Evolutionary conservation across 1,140 invertebrate genomes (phyloP).

Genomic region (Drosophila tristis): DNA sequence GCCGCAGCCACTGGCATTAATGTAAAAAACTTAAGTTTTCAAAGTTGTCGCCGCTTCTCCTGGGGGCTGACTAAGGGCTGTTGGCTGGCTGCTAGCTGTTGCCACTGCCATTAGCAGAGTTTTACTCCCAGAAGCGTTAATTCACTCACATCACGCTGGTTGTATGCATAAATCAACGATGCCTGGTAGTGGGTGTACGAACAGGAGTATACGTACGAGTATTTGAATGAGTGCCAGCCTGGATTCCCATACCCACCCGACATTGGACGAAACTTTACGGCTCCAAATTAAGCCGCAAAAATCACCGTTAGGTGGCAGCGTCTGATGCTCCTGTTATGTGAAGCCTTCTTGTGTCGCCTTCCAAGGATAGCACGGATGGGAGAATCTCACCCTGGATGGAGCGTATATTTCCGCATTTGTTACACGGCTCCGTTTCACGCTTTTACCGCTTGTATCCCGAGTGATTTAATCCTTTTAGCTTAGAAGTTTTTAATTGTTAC

Average conservation of each 20-base stretch:
- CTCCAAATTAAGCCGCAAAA: slow-evolving; percentile 68
- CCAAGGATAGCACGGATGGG: background rate
- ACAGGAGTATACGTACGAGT: background rate
- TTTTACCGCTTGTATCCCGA: slow-evolving; percentile 54
- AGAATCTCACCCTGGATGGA: slow-evolving; percentile 48
- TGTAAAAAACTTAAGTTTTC: slow-evolving; percentile 68
- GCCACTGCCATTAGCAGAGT: slow-evolving; percentile 72
- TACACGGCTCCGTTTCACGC: slow-evolving; percentile 29
- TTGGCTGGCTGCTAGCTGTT: slow-evolving; percentile 28
- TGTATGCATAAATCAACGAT: slow-evolving; percentile 77
- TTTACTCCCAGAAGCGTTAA: slow-evolving; percentile 67
- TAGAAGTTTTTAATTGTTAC: slow-evolving; percentile 46
- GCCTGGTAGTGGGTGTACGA: background rate
- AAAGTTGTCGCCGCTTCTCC: slow-evolving; percentile 38
- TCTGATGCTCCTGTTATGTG: too few species aligned
- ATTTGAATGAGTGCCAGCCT: slow-evolving; percentile 6
- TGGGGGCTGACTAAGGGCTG: background rate
- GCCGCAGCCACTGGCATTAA: slow-evolving; percentile 39
- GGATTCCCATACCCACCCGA: slow-evolving; percentile 13
- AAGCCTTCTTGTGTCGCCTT: slow-evolving; percentile 25
- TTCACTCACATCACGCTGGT: slow-evolving; percentile 69
- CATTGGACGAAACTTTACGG: slow-evolving; percentile 48
- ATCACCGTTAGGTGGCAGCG: slow-evolving; percentile 48
- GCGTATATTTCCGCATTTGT: slow-evolving; percentile 63
- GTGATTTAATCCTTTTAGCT: slow-evolving; percentile 70